A percentile compares a stretch with the other conserved stretches of the same genome.
phyloP scores from a whole-genome alignment of 2,888 invertebrate species.

The Netelia virgata region DNA sequence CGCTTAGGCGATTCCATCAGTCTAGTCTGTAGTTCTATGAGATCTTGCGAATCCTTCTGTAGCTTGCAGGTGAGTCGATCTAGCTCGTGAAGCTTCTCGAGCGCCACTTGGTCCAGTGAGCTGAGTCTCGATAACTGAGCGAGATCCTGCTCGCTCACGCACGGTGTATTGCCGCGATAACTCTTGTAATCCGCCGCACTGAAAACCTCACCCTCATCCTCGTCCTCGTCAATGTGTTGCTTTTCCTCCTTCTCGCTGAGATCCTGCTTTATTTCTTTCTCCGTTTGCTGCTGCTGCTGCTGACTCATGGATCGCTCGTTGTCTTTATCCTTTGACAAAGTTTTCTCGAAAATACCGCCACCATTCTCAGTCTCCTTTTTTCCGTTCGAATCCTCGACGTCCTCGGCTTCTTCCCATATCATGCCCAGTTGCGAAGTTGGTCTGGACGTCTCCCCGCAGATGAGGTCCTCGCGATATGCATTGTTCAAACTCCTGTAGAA shows the following conservation, averaged over 20 bases:
- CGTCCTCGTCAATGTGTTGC: constrained; percentile 83
- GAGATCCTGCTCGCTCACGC: constrained; percentile 92
- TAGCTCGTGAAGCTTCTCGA: constrained; percentile 92
- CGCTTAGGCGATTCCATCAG: constrained; percentile 88
- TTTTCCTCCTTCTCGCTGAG: constrained; percentile 63
- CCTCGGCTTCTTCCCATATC: constrained; percentile 95
- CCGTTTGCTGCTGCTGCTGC: constrained; percentile 73
- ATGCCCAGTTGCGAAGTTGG: constrained; percentile 92
- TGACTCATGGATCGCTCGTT: constrained; percentile 68
- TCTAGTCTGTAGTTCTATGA: constrained; percentile 91
- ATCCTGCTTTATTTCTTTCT: constrained; percentile 71
- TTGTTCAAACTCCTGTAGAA: constrained; percentile 95
- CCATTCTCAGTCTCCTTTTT: constrained; percentile 78
- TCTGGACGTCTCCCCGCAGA: constrained; percentile 87
- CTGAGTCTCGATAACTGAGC: constrained; percentile 91
- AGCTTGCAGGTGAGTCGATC: constrained; percentile 91
- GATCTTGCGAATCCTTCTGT: constrained; percentile 92
- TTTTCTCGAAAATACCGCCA: constrained; percentile 68
- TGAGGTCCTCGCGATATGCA: constrained; percentile 93
- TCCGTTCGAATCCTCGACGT: constrained; percentile 87
- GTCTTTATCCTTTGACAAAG: constrained; percentile 74
- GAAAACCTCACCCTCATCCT: constrained; percentile 89
- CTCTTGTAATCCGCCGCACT: constrained; percentile 92
- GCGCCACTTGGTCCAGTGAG: constrained; percentile 91
- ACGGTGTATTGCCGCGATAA: constrained; percentile 91